A percentile compares a stretch with the other conserved stretches of the same genome.
These are phyloP conservation scores for Euborellia annulipes DNA, from an alignment of 1,140 invertebrate genomes.

Conservation along the genomic window DNA sequence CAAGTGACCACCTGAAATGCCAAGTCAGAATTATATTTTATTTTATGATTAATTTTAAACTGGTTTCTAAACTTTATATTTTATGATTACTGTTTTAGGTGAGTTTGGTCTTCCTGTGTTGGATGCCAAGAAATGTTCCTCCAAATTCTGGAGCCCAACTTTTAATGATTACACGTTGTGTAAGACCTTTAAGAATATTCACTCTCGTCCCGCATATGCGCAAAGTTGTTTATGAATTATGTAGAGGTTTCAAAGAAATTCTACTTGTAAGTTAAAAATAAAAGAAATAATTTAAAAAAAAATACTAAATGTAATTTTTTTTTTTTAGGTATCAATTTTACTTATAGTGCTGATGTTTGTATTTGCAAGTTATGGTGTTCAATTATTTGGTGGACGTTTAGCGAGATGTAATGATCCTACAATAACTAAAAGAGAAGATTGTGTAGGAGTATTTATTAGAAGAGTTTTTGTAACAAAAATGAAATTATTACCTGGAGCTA, in stretches of 20 bases:
- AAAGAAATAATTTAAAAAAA: not conserved
- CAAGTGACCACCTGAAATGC: no score
- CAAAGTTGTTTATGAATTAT: conserved; percentile 96
- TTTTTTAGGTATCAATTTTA: conserved; percentile 78
- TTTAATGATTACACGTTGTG: conserved; percentile 90
- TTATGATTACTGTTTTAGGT: conserved; percentile 42
- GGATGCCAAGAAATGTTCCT: conserved; percentile 87
- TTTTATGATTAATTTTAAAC: not conserved
- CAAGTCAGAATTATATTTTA: conserved; percentile 8
- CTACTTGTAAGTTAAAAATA: conserved; percentile 50
- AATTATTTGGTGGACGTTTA: conserved; percentile 88
- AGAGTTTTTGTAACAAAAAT: conserved; percentile 97
- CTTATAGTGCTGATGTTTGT: conserved; percentile 97
- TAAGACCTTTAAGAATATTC: conserved; percentile 91
- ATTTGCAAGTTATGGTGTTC: conserved; percentile 97
- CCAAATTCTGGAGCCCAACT: conserved; percentile 86
- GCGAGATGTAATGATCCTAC: conserved; percentile 94
- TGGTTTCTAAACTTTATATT: not conserved
- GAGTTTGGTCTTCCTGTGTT: conserved; percentile 83
- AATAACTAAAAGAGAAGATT: conserved; percentile 68
- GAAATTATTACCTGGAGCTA: conserved; percentile 67
- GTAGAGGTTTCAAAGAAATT: conserved; percentile 99
- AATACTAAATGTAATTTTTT: not conserved
- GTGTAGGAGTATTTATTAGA: conserved; percentile 87
- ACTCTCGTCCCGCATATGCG: conserved; percentile 98